phyloP scores from a whole-genome alignment of 2,113 vertebrate species.

The Garra rufa region DNA sequence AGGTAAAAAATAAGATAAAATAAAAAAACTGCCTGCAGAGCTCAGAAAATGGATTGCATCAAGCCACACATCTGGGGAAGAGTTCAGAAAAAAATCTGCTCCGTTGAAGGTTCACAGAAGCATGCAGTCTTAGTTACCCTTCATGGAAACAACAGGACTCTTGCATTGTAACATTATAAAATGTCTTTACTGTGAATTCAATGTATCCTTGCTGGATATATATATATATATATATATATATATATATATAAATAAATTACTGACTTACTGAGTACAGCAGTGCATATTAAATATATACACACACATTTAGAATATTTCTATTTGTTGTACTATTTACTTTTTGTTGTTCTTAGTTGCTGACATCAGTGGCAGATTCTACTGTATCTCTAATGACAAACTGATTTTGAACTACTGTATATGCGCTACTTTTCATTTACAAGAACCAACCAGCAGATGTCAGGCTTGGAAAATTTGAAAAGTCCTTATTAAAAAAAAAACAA shows the following conservation, averaged over 20 bases:
- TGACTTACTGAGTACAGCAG: not conserved
- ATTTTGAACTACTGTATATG: not conserved
- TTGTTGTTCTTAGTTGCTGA: not conserved
- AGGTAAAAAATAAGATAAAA: too few species aligned
- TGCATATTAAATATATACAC: not conserved
- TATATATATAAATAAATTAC: not conserved
- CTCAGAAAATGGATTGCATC: too few species aligned
- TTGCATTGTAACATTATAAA: too few species aligned
- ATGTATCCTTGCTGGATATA: not conserved
- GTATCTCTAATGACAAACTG: not conserved
- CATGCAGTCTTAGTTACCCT: too few species aligned
- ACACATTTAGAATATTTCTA: not conserved
- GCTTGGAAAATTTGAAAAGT: constrained; percentile 12
- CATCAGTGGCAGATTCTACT: not conserved
- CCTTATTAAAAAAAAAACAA: not conserved
- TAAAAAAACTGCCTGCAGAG: too few species aligned
- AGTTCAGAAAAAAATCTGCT: too few species aligned
- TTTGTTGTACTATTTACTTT: not conserved
- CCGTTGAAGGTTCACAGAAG: too few species aligned
- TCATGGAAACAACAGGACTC: too few species aligned
- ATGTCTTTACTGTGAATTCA: not conserved
- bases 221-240: too few species aligned
- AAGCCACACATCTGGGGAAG: too few species aligned
- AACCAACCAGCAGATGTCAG: constrained; percentile 57
- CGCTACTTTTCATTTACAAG: not conserved